These are phyloP conservation scores for Glaucidium brasilianum DNA, from an alignment of 2,113 vertebrate species.

Conservation along the genomic window DNA sequence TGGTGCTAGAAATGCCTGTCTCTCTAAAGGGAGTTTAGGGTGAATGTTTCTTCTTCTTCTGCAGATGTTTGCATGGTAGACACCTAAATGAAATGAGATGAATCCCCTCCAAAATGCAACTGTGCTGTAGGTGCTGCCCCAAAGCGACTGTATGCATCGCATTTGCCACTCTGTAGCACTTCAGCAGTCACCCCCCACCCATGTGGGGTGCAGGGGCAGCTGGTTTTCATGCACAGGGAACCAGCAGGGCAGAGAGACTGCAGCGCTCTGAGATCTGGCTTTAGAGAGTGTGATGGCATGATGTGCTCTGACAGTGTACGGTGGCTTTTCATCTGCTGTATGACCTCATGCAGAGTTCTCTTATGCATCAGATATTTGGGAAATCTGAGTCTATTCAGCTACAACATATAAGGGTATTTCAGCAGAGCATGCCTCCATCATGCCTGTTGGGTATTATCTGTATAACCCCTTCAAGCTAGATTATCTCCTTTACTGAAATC, in stretches of 20 bases:
- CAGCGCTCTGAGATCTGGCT: neutral
- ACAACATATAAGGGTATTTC: slow-evolving; percentile 45
- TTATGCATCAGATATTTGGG: neutral
- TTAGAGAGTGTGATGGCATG: neutral
- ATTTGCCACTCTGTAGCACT: neutral
- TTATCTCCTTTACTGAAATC: slow-evolving; percentile 57
- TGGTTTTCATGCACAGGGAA: fast-evolving
- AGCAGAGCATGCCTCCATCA: neutral
- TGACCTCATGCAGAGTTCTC: neutral
- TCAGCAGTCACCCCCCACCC: neutral
- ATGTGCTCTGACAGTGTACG: neutral
- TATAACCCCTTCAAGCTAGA: slow-evolving; percentile 28
- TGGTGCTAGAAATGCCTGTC: neutral
- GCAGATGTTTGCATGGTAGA: neutral
- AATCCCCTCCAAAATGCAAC: neutral
- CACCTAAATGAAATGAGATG: neutral
- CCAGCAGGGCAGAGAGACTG: fast-evolving
- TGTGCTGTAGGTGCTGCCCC: neutral
- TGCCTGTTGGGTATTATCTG: slow-evolving; percentile 48
- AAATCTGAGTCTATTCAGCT: neutral
- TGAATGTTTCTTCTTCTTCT: neutral
- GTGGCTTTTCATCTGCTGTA: neutral
- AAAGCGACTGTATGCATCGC: fast-evolving
- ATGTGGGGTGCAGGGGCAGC: fast-evolving
- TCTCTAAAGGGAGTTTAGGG: neutral